Evolutionary conservation across 2,797 vertebrate species (phyloP).

Genomic region (Macroramphosus scolopax): DNA sequence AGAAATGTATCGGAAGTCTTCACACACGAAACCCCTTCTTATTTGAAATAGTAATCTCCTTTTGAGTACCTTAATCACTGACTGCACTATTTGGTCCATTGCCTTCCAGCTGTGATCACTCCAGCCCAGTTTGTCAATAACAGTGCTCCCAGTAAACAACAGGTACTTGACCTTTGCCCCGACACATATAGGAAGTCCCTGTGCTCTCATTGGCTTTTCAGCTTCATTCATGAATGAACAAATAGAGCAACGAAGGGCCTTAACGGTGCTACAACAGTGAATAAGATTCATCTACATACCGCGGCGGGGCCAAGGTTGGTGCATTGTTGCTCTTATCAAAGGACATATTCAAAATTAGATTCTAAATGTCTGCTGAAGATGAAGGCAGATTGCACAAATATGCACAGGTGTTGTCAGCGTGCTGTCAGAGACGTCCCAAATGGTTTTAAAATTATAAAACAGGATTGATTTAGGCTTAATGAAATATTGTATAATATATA

Average conservation of each 20-base stretch:
- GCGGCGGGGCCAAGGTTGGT: not conserved
- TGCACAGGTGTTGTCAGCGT: not conserved
- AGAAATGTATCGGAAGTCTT: no score
- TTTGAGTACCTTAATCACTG: constrained; percentile 2
- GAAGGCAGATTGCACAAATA: not conserved
- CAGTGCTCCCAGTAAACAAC: constrained; percentile 66
- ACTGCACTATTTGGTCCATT: not conserved
- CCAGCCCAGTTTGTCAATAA: constrained; percentile 49
- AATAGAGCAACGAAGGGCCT: constrained; percentile 43
- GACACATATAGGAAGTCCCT: constrained; percentile 58
- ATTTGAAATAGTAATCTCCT: not conserved
- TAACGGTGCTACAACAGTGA: constrained; percentile 15
- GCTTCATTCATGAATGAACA: constrained; percentile 64
- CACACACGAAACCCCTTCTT: not conserved
- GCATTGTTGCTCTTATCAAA: constrained; percentile 2
- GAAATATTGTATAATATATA: no score
- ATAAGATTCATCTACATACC: constrained; percentile 4
- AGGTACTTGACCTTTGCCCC: constrained; percentile 73
- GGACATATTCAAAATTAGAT: constrained; percentile 2
- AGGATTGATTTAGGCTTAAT: no score
- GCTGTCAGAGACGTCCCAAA: no score
- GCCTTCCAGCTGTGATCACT: constrained; percentile 27
- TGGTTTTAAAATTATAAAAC: no score
- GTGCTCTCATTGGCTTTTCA: constrained; percentile 62
- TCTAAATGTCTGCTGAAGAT: no score